Evolutionary conservation across 2,888 invertebrate species (phyloP).

Genomic region (Dolomedes plantarius): DNA sequence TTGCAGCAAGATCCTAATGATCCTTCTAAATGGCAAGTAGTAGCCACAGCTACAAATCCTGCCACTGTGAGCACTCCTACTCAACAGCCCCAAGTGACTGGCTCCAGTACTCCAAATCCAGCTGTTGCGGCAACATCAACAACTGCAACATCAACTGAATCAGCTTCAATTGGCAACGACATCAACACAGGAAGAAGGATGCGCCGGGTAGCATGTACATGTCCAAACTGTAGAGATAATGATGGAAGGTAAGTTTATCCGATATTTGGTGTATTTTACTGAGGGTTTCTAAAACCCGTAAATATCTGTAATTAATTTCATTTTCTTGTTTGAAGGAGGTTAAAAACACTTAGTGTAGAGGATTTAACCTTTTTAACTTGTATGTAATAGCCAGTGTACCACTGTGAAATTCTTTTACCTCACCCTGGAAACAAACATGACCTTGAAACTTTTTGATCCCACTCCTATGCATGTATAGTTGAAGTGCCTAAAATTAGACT

Average conservation of each 20-base stretch:
- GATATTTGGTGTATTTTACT: too few species aligned
- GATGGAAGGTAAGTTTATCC: constrained; percentile 81
- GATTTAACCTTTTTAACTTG: too few species aligned
- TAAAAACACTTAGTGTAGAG: too few species aligned
- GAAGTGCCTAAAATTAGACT: too few species aligned
- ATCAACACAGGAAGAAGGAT: constrained; percentile 68
- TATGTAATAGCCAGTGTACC: too few species aligned
- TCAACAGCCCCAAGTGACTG: constrained; percentile 37
- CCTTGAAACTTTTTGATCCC: too few species aligned
- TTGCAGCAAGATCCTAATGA: constrained; percentile 89
- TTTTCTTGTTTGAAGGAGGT: too few species aligned
- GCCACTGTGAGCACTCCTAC: constrained; percentile 73
- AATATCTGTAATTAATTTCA: too few species aligned
- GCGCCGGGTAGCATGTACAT: constrained; percentile 95
- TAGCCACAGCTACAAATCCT: constrained; percentile 76
- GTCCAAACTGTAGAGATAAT: constrained; percentile 99
- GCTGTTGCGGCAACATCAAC: constrained; percentile 48
- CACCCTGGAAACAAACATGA: too few species aligned
- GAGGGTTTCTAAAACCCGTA: too few species aligned
- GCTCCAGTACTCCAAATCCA: constrained; percentile 65
- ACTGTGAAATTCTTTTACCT: too few species aligned
- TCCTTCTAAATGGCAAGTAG: constrained; percentile 88
- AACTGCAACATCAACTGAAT: constrained; percentile 49
- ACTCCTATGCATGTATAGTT: too few species aligned
- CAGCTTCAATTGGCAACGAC: constrained; percentile 45